A percentile compares a stretch with the other conserved stretches of the same genome.
Conservation (phyloP, 2,888 invertebrate species). For the Parnassius apollo region DNA sequence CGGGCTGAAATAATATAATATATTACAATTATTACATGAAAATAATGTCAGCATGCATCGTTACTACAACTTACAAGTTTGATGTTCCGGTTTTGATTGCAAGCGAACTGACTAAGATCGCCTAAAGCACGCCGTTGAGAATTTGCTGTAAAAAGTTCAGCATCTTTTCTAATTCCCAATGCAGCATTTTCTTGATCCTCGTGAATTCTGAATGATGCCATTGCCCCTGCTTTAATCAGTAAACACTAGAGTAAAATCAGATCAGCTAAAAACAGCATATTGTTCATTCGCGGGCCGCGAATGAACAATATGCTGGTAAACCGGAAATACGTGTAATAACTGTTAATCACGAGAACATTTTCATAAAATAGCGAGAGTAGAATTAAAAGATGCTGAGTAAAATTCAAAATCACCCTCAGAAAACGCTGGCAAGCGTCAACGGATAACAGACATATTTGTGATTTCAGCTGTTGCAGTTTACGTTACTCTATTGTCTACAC, state of each 20-base stretch:
- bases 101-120: slow-evolving; percentile 81
- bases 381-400: slow-evolving; percentile 40
- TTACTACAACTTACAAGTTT: slow-evolving; percentile 74
- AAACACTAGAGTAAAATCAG: slow-evolving; percentile 56
- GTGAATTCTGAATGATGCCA: slow-evolving; percentile 89
- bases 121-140: slow-evolving; percentile 84
- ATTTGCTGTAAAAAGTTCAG: slow-evolving; percentile 65
- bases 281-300: slow-evolving; percentile 46
- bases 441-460: slow-evolving; percentile 72
- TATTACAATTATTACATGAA: slow-evolving; percentile 24
- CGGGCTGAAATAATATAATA: slow-evolving; percentile 49
- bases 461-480: slow-evolving; percentile 75
- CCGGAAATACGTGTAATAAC: slow-evolving; percentile 41
- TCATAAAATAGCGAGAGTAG: slow-evolving; percentile 51
- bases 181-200: slow-evolving; percentile 89
- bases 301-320: slow-evolving; percentile 48
- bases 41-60: slow-evolving; percentile 20
- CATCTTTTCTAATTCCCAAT: slow-evolving; percentile 76
- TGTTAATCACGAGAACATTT: slow-evolving; percentile 53
- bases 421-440: slow-evolving; percentile 64
- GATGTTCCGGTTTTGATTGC: slow-evolving; percentile 73
- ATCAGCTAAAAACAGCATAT: slow-evolving; percentile 42
- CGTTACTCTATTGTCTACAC: slow-evolving; percentile 59
- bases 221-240: slow-evolving; percentile 68
- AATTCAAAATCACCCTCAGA: slow-evolving; percentile 63